Conservation (phyloP, 2,113 vertebrate genomes). For the Seriola rivoliana region DNA sequence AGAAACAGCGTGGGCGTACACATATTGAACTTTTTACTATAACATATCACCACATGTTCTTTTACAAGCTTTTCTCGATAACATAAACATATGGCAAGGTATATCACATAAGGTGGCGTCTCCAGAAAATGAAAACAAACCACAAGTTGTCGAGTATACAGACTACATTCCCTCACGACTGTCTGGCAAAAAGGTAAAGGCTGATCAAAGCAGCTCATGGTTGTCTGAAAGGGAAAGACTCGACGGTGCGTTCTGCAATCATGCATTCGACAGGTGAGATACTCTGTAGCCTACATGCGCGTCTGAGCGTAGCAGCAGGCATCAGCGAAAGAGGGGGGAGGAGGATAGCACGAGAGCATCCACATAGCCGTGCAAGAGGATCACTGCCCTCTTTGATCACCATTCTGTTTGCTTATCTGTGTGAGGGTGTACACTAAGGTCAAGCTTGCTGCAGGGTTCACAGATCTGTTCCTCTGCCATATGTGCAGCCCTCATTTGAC, state of each 20-base stretch:
- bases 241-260: slow-evolving; percentile 55
- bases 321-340: slow-evolving; percentile 36
- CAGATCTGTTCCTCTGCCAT: slow-evolving; percentile 71
- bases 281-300: slow-evolving; percentile 66
- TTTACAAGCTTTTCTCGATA: slow-evolving; percentile 42
- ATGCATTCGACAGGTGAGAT: slow-evolving; percentile 72
- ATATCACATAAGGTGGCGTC: slow-evolving; percentile 10
- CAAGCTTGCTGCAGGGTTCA: slow-evolving; percentile 65
- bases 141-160: slow-evolving; percentile 32
- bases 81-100: slow-evolving; percentile 36
- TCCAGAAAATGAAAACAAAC: slow-evolving; percentile 19
- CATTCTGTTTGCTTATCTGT: slow-evolving; percentile 64
- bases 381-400: slow-evolving; percentile 76
- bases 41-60: slow-evolving; percentile 58
- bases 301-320: slow-evolving; percentile 69
- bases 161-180: slow-evolving; percentile 36
- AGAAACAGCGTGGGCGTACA: slow-evolving; percentile 43
- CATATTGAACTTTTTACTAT: slow-evolving; percentile 37
- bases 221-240: slow-evolving; percentile 40
- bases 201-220: slow-evolving; percentile 62
- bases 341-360: slow-evolving; percentile 28
- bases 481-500: slow-evolving; percentile 78
- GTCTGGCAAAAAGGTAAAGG: slow-evolving; percentile 48
- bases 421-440: slow-evolving; percentile 67
- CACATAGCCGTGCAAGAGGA: slow-evolving; percentile 51